These are phyloP conservation scores for Odontophorus gujanensis DNA, from an alignment of 2,113 vertebrate species.

Conservation along the genomic window DNA sequence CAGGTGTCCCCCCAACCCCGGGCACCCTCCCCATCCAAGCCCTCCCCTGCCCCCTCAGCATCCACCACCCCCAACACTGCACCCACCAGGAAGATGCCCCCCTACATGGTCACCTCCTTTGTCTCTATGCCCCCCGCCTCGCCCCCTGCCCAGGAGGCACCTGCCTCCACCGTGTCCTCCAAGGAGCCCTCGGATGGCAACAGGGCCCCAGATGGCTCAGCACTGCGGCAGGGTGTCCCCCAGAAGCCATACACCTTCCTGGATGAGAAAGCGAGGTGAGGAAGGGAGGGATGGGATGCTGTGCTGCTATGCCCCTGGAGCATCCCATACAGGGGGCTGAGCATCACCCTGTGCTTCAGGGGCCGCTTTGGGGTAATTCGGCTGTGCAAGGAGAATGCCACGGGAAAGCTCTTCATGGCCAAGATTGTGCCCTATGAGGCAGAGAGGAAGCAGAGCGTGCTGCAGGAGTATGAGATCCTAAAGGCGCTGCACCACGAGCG, in stretches of 20 bases:
- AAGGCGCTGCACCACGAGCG: slow-evolving; percentile 92
- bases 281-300: rapidly evolving
- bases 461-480: slow-evolving; percentile 97
- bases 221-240: slow-evolving; percentile 90
- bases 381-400: slow-evolving; percentile 94
- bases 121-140: slow-evolving; percentile 75
- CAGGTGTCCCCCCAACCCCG: background rate
- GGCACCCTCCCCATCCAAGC: slow-evolving; percentile 41
- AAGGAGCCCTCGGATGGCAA: slow-evolving; percentile 69
- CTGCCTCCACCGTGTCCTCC: slow-evolving; percentile 9
- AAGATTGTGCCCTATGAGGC: slow-evolving; percentile 96
- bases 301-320: background rate
- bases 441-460: slow-evolving; percentile 86
- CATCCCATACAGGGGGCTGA: background rate
- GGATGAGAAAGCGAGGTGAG: slow-evolving; percentile 97
- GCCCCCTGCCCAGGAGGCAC: slow-evolving; percentile 41
- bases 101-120: slow-evolving; percentile 80
- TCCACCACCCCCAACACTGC: background rate
- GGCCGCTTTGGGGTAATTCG: slow-evolving; percentile 95
- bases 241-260: slow-evolving; percentile 98
- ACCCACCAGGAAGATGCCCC: slow-evolving; percentile 50
- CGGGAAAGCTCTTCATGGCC: slow-evolving; percentile 93
- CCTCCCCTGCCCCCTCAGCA: background rate
- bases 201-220: slow-evolving; percentile 73
- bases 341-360: slow-evolving; percentile 57